Evolutionary conservation across 2,113 vertebrate species (phyloP).

Genomic region (Scophthalmus maximus): DNA sequence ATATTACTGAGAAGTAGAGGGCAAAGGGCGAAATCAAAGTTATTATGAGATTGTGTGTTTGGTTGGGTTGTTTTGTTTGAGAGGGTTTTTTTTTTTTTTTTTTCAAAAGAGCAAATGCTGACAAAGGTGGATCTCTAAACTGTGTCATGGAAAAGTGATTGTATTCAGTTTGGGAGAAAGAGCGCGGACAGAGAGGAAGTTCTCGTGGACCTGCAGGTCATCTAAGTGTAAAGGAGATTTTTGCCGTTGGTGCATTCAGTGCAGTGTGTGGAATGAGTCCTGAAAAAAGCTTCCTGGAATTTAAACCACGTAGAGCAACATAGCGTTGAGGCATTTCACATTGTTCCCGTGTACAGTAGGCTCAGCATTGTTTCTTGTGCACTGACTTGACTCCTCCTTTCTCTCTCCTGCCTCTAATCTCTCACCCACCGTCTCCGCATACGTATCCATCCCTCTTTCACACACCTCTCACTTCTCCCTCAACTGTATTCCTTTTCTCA

Average conservation of each 20-base stretch:
- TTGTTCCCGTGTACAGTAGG: constrained; percentile 52
- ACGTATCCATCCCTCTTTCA: constrained; percentile 65
- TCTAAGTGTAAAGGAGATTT: constrained; percentile 18
- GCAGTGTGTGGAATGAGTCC: constrained; percentile 27
- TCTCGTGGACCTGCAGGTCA: constrained; percentile 22
- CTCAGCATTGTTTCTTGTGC: constrained; percentile 41
- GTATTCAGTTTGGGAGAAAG: constrained; percentile 3
- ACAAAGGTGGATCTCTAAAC: not conserved
- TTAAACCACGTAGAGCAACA: constrained; percentile 54
- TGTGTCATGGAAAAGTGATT: constrained; percentile 27
- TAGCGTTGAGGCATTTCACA: constrained; percentile 63
- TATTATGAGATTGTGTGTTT: constrained; percentile 21
- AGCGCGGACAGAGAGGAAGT: constrained; percentile 15
- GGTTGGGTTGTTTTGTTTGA: constrained; percentile 7
- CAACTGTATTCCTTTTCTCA: constrained; percentile 66
- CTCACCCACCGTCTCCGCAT: constrained; percentile 66
- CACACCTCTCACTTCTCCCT: constrained; percentile 69
- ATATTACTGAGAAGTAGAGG: constrained; percentile 4
- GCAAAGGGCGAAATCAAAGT: constrained; percentile 15
- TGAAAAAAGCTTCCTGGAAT: constrained; percentile 46
- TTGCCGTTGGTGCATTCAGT: constrained; percentile 29
- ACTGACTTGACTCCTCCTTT: constrained; percentile 66
- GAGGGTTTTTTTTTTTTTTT: not conserved
- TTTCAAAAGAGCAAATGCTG: too few species aligned
- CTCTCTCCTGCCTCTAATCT: constrained; percentile 56